phyloP scores from a whole-genome alignment of 1,140 invertebrate species.

The Amyelois transitella region DNA sequence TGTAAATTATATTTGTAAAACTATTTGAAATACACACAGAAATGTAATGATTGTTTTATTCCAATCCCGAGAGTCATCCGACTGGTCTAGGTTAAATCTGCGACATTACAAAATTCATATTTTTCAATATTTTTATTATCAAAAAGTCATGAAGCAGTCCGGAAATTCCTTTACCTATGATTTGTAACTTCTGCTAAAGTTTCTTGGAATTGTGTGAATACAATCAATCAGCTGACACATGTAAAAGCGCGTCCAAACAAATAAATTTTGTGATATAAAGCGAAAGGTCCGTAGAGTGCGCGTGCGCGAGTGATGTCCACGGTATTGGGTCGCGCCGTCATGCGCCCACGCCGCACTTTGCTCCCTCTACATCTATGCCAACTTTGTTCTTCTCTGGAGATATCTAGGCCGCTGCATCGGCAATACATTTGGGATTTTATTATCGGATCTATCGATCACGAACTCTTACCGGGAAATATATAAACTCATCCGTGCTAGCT shows the following conservation, averaged over 20 bases:
- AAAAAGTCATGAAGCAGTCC: no score
- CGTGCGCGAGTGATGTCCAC: constrained; percentile 40
- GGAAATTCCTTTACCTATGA: no score
- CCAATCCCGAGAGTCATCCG: constrained; percentile 31
- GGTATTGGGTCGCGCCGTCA: constrained; percentile 56
- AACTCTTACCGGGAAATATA: constrained; percentile 16
- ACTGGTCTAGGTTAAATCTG: background rate
- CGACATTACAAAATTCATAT: background rate
- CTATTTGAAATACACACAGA: constrained; percentile 52
- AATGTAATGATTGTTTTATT: constrained; percentile 62
- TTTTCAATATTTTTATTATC: background rate
- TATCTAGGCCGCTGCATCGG: constrained; percentile 55
- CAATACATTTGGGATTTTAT: constrained; percentile 31
- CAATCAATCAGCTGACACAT: no score
- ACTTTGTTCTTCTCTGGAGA: constrained; percentile 63
- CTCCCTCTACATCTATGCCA: constrained; percentile 70
- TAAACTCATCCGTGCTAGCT: background rate
- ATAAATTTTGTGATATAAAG: constrained; percentile 39
- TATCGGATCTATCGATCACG: constrained; percentile 33
- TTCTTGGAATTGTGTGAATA: no score
- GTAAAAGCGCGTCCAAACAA: constrained; percentile 14
- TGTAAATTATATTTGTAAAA: constrained; percentile 31
- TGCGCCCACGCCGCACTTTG: constrained; percentile 69
- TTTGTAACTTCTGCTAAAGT: no score
- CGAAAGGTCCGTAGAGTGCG: constrained; percentile 51